Conservation (phyloP, 2,113 vertebrate genomes). For the Danionella cerebrum region DNA sequence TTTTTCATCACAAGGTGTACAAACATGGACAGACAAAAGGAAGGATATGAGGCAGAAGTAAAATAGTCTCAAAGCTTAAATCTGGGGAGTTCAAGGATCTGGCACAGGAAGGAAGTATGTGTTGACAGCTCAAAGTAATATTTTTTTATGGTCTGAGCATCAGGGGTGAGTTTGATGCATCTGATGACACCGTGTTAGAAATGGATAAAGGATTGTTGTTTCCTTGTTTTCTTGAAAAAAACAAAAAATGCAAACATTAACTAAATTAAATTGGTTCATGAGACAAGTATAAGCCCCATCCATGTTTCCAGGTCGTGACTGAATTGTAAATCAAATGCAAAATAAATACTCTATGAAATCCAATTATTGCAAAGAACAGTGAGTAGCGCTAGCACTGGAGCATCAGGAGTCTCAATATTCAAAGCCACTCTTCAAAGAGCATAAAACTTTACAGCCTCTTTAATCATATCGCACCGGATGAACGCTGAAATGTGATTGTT, state of each 20-base stretch:
- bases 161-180: constrained; percentile 3
- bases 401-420: constrained; percentile 17
- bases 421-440: constrained; percentile 34
- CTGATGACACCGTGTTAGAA: constrained; percentile 11
- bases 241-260: too few species aligned
- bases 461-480: constrained; percentile 28
- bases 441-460: constrained; percentile 14
- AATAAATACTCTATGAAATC: constrained; percentile 15
- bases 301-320: neutral
- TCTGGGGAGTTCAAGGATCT: constrained; percentile 24
- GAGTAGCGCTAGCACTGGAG: neutral
- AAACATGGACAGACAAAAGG: constrained; percentile 5
- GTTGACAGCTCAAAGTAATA: constrained; percentile 43
- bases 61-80: constrained; percentile 26
- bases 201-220: neutral
- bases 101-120: constrained; percentile 30
- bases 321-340: constrained; percentile 8
- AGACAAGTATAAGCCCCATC: too few species aligned
- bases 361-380: constrained; percentile 4
- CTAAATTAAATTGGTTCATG: too few species aligned
- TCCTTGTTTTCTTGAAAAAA: neutral
- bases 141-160: constrained; percentile 28
- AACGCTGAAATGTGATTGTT: neutral
- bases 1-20: constrained; percentile 23
- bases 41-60: constrained; percentile 17